phyloP scores from a whole-genome alignment of 1,140 invertebrate species.

The Lethocerus indicus region DNA sequence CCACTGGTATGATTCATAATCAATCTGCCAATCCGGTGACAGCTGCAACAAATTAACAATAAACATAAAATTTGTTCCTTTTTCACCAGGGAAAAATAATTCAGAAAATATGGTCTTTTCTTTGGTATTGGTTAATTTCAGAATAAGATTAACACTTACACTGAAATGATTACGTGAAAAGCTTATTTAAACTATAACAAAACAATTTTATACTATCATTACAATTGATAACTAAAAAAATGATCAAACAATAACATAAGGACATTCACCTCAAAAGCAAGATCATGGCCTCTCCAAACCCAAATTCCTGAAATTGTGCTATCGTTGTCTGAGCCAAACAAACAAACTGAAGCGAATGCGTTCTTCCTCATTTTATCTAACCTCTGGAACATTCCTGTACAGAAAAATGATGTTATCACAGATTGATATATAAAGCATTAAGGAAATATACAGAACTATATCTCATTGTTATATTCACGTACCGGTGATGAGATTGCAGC shows the following conservation, averaged over 20 bases:
- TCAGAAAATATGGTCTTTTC: too few species aligned
- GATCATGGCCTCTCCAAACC: constrained; percentile 90
- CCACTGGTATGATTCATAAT: constrained; percentile 96
- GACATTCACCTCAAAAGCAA: constrained; percentile 65
- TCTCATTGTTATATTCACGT: constrained; percentile 7
- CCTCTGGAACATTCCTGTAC: constrained; percentile 85
- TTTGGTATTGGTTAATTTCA: too few species aligned
- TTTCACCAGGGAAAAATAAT: too few species aligned
- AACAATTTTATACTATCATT: too few species aligned
- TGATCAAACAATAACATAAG: too few species aligned
- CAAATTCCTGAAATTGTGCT: constrained; percentile 91
- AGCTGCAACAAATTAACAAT: constrained; percentile 37
- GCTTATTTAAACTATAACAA: too few species aligned
- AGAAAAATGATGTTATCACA: constrained; percentile 3
- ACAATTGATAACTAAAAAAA: too few species aligned
- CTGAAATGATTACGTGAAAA: too few species aligned
- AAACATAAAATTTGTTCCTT: background rate
- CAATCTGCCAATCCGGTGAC: constrained; percentile 83
- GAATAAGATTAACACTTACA: too few species aligned
- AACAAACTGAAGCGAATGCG: constrained; percentile 81
- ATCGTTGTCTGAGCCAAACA: constrained; percentile 87
- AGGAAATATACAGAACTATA: background rate
- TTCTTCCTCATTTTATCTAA: constrained; percentile 95
- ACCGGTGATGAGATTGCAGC: constrained; percentile 85
- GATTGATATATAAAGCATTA: too few species aligned